Conservation (phyloP, 2,888 invertebrate species). For the Meandrusa payeni region DNA sequence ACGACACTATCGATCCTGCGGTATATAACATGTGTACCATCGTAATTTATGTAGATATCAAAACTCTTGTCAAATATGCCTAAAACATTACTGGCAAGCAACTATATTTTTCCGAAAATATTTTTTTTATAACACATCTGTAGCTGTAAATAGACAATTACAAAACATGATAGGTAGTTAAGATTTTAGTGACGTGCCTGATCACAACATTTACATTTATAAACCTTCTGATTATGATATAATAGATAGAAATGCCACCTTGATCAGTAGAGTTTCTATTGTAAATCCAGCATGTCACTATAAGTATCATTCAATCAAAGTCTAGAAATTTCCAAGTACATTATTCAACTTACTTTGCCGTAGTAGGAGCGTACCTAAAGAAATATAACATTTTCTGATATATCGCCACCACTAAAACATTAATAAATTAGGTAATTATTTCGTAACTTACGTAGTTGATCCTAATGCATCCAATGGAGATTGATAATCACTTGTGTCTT, state of each 20-base stretch:
- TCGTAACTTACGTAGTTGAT: constrained; percentile 51
- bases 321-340: neutral
- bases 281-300: constrained; percentile 12
- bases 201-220: too few species aligned
- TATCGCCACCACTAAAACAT: neutral
- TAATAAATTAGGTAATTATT: constrained; percentile 6
- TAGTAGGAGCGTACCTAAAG: neutral
- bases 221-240: too few species aligned
- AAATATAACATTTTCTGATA: neutral
- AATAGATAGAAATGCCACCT: too few species aligned
- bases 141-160: constrained; percentile 25
- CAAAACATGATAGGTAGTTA: constrained; percentile 10
- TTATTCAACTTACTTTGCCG: constrained; percentile 4
- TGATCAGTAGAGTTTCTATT: too few species aligned
- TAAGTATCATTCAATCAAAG: too few species aligned
- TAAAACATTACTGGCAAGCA: constrained; percentile 33
- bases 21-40: too few species aligned
- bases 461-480: constrained; percentile 65
- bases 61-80: constrained; percentile 41
- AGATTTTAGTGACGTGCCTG: constrained; percentile 10
- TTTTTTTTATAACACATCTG: too few species aligned
- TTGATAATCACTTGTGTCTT: constrained; percentile 54
- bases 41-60: constrained; percentile 42
- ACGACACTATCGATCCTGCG: too few species aligned
- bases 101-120: constrained; percentile 19